Percentiles rank a stretch among this genome's conserved stretches.
Evolutionary conservation across 1,140 invertebrate species (phyloP).

Genomic region (Druon quercuslanigerum): DNA sequence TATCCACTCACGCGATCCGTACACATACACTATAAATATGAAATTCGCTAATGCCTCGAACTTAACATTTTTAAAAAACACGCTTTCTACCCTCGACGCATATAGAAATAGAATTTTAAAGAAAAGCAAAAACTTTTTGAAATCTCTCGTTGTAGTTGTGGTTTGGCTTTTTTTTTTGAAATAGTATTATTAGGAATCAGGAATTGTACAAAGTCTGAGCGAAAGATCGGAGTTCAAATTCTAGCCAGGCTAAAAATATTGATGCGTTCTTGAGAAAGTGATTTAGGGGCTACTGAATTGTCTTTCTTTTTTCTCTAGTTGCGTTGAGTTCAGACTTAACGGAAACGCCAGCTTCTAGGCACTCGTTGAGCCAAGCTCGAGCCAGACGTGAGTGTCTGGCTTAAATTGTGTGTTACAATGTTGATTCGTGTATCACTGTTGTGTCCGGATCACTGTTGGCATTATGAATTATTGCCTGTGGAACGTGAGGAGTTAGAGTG

Average conservation of each 20-base stretch:
- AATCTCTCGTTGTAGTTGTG: conserved; percentile 52
- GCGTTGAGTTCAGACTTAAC: conserved; percentile 51
- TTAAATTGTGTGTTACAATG: conserved; percentile 73
- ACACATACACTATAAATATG: conserved; percentile 64
- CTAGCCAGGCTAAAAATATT: conserved; percentile 44
- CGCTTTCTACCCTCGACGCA: conserved; percentile 41
- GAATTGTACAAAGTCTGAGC: conserved; percentile 57
- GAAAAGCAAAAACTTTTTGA: conserved; percentile 53
- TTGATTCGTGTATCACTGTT: conserved; percentile 71
- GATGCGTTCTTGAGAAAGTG: conserved; percentile 51
- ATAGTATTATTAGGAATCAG: conserved; percentile 40
- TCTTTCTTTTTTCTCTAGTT: conserved; percentile 42
- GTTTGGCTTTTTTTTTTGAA: conserved; percentile 12
- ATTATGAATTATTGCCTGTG: conserved; percentile 61
- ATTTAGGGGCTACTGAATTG: conserved; percentile 53
- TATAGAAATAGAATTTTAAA: conserved; percentile 50
- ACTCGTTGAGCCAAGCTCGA: conserved; percentile 65
- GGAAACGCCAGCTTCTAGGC: conserved; percentile 63
- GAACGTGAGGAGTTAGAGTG: conserved; percentile 63
- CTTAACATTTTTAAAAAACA: conserved; percentile 49
- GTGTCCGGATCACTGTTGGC: conserved; percentile 63
- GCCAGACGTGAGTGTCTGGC: conserved; percentile 56
- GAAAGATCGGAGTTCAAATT: conserved; percentile 41
- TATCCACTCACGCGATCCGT: conserved; percentile 56
- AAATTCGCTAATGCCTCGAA: conserved; percentile 62